Evolutionary conservation across 1,140 invertebrate genomes (phyloP), one percentile per base, ranked within the genome.

Genomic region (Adelges cooleyi): DNA sequence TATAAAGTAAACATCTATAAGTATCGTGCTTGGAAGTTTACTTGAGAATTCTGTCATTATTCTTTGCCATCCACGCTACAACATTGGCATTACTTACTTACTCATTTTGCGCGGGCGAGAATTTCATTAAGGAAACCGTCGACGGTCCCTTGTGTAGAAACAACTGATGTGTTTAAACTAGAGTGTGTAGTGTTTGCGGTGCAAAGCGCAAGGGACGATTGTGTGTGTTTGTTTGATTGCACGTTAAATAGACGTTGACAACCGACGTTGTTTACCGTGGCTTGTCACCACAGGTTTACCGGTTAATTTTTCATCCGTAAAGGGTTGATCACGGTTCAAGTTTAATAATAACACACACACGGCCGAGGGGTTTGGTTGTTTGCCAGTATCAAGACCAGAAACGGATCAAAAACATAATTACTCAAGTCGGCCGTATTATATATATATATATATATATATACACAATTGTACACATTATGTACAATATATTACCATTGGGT

Each of bases 191-290:
- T 22, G 29, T 53, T 53, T 53, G 52, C 36, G 52, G 52, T 42
- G n/a, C 52, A n/a, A 33, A 11, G 27, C 11, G 27, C 18, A 38
- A 40, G 33, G 20, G n/a, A 36, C 22, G 22, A 56, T 42, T 25
- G 52, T 9, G 9, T 20, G 17, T 15, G 18, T 54, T 54, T 59
- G 54, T 44, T 44, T 59, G 54, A 59, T 59, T 59, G 40, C 9
- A 44, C 40, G n/a, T 44, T 44, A 44, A 59, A 59, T 59, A 11
- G 54, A 59, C 40, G 54, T 59, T 59, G 54, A 59, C 54, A 18
- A 25, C 54, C 15, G 11, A 3, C 4, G 13, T 18, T n/a, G 17
- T 48, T 15, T 15, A 3, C 17, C 44, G 40, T 53, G 18, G 20
- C 53, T 42, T 56, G 53, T 56, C 40, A 59, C 54, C 38, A 38